Evolutionary conservation across 1,140 invertebrate genomes (phyloP).

Genomic region (Drosophila parabipectinata): DNA sequence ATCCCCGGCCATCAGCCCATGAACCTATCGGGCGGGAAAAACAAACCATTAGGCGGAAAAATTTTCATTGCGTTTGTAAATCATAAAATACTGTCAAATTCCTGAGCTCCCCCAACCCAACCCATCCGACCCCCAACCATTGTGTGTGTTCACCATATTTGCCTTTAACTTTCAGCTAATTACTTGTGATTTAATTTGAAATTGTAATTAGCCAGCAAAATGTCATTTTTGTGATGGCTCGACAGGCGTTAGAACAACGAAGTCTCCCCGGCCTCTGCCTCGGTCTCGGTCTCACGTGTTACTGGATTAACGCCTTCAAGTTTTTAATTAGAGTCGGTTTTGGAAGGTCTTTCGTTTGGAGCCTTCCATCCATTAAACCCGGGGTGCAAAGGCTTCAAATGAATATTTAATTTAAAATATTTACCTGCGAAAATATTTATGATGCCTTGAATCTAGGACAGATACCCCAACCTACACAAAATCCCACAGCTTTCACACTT

Average conservation of each 20-base stretch:
- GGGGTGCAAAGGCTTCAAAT: background rate
- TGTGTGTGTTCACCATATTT: slow-evolving; percentile 36
- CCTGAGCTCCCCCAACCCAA: background rate
- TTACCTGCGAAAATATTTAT: background rate
- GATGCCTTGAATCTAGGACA: background rate
- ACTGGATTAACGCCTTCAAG: slow-evolving; percentile 53
- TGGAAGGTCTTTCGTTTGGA: background rate
- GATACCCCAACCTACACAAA: background rate
- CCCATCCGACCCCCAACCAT: slow-evolving; percentile 14
- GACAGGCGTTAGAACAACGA: slow-evolving; percentile 45
- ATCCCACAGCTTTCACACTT: background rate
- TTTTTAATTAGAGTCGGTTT: slow-evolving; percentile 59
- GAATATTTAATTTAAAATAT: slow-evolving; percentile 1
- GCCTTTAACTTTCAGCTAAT: slow-evolving; percentile 68
- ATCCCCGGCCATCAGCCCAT: background rate
- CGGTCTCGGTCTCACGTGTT: slow-evolving; percentile 37
- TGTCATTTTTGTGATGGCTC: slow-evolving; percentile 77
- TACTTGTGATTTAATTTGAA: slow-evolving; percentile 83
- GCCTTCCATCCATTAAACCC: background rate
- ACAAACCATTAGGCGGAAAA: slow-evolving; percentile 64
- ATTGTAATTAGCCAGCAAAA: slow-evolving; percentile 81
- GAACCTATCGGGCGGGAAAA: slow-evolving; percentile 42
- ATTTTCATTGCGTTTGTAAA: slow-evolving; percentile 76
- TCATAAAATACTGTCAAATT: slow-evolving; percentile 77
- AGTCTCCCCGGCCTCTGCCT: background rate